phyloP scores from a whole-genome alignment of 2,113 vertebrate genomes.

The Phoxinus phoxinus region DNA sequence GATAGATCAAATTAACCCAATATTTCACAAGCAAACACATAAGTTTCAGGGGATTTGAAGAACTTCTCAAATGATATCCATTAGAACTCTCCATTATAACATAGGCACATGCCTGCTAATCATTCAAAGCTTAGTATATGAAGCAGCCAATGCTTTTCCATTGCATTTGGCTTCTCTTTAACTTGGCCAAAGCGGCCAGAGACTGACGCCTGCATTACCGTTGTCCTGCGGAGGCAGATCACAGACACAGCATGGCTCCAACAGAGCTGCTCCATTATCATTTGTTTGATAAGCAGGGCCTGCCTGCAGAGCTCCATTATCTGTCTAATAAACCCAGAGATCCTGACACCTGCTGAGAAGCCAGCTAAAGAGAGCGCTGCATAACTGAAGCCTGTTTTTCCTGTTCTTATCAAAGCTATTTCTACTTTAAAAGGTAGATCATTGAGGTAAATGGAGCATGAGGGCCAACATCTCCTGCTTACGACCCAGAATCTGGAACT shows the following conservation, averaged over 20 bases:
- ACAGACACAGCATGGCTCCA: constrained; percentile 47
- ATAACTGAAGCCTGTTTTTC: constrained; percentile 32
- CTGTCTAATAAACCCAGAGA: constrained; percentile 61
- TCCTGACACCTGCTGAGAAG: constrained; percentile 61
- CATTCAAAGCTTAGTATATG: not conserved
- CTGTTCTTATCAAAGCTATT: constrained; percentile 39
- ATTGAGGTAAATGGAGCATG: constrained; percentile 11
- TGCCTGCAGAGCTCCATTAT: constrained; percentile 57
- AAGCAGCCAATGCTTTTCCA: not conserved
- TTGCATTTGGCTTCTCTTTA: constrained; percentile 18
- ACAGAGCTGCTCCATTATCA: constrained; percentile 51
- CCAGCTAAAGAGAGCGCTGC: constrained; percentile 29
- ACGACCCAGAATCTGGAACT: constrained; percentile 40
- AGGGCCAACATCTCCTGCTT: constrained; percentile 26
- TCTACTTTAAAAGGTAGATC: constrained; percentile 34
- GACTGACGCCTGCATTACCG: constrained; percentile 32
- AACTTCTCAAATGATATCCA: not conserved
- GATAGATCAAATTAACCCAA: not conserved
- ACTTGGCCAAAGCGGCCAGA: constrained; percentile 1
- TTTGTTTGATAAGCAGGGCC: constrained; percentile 48
- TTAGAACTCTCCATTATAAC: not conserved
- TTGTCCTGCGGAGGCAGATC: constrained; percentile 41
- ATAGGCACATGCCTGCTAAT: not conserved
- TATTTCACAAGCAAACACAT: not conserved
- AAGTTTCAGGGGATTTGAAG: not conserved